Percentiles rank a stretch among this genome's conserved stretches.
phyloP scores from a whole-genome alignment of 2,113 vertebrate species.

The Gavia stellata region DNA sequence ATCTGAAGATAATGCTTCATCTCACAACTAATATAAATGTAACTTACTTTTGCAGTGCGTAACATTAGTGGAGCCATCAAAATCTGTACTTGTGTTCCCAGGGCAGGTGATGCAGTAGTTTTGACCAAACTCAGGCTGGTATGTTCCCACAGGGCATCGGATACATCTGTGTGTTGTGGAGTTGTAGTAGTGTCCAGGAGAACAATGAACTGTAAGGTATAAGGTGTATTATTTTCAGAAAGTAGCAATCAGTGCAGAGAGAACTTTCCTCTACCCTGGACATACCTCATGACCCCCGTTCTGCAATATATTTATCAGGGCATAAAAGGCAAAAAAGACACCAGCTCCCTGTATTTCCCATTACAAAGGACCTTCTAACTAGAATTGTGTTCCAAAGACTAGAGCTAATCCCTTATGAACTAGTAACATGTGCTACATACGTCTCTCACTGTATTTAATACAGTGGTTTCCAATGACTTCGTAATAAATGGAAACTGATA shows the following conservation, averaged over 20 bases:
- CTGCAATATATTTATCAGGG: neutral
- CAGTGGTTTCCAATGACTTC: neutral
- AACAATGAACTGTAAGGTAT: conserved; percentile 75
- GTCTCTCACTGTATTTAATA: neutral
- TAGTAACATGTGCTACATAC: accelerated
- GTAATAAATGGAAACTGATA: neutral
- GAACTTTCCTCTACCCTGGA: neutral
- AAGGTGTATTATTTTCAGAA: neutral
- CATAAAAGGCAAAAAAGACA: neutral
- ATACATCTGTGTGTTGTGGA: conserved; percentile 77
- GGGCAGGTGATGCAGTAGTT: conserved; percentile 81
- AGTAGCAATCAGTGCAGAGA: neutral
- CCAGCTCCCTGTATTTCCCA: neutral
- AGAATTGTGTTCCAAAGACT: neutral
- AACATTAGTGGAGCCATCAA: conserved; percentile 81
- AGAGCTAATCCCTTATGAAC: neutral
- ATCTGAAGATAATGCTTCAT: neutral
- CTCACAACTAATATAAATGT: neutral
- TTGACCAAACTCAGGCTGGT: conserved; percentile 82
- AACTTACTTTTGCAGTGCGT: conserved; percentile 83
- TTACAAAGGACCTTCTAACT: neutral
- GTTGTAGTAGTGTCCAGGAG: conserved; percentile 82
- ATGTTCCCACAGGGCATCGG: conserved; percentile 76
- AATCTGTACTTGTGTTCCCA: conserved; percentile 82
- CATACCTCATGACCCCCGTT: neutral